Evolutionary conservation across 2,888 invertebrate genomes (phyloP).

Genomic region (Cheilosia grossa): DNA sequence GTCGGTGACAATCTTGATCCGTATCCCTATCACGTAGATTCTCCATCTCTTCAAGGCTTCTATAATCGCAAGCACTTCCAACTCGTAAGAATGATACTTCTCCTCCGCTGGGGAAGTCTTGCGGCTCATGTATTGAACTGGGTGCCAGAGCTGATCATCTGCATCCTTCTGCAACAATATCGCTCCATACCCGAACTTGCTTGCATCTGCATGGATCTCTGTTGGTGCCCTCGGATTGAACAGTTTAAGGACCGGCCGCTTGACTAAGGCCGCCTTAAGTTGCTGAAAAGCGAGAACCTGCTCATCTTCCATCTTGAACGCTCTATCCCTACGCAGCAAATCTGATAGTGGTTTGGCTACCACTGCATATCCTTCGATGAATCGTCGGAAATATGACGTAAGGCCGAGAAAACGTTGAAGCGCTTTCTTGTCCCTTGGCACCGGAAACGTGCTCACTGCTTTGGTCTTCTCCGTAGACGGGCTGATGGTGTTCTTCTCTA

Average conservation of each 20-base stretch:
- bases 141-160: slow-evolving; percentile 2
- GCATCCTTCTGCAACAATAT: neutral
- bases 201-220: neutral
- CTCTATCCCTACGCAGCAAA: slow-evolving; percentile 3
- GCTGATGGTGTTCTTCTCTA: slow-evolving; percentile 53
- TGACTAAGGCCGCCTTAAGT: neutral
- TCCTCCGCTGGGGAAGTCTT: slow-evolving; percentile 3
- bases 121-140: slow-evolving; percentile 8
- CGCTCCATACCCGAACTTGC: slow-evolving; percentile 14
- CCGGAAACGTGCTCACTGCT: neutral
- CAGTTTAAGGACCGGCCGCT: too few species aligned
- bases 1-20: neutral
- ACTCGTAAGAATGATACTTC: slow-evolving; percentile 4
- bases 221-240: too few species aligned
- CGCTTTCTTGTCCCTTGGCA: slow-evolving; percentile 42
- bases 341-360: slow-evolving; percentile 25
- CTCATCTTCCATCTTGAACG: neutral
- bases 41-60: slow-evolving; percentile 11
- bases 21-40: neutral
- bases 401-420: slow-evolving; percentile 61
- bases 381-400: slow-evolving; percentile 43
- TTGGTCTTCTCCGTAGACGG: too few species aligned
- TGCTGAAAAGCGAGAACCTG: neutral
- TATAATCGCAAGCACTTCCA: slow-evolving; percentile 8
- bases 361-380: slow-evolving; percentile 1